Conservation (phyloP, 2,113 vertebrate genomes). For the Leucopsar rothschildi region DNA sequence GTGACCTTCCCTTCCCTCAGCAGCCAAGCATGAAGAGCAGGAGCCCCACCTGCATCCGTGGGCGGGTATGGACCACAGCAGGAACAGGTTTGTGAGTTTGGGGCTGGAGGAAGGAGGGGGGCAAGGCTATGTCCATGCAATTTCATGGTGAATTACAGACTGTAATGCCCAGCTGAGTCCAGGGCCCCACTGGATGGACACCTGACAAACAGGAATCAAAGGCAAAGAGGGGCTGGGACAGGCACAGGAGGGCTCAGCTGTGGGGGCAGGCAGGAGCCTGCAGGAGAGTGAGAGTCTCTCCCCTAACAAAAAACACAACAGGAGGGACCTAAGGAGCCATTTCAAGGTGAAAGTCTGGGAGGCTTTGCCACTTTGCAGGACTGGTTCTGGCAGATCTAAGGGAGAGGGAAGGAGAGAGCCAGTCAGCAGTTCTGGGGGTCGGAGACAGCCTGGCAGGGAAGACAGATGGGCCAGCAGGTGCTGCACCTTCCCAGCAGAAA, state of each 20-base stretch:
- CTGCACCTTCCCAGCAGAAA: background rate
- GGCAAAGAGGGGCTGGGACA: background rate
- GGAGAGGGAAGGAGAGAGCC: background rate
- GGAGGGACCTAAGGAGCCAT: background rate
- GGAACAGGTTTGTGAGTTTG: background rate
- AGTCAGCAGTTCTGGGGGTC: background rate
- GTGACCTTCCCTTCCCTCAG: background rate
- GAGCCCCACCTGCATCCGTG: background rate
- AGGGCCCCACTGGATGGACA: background rate
- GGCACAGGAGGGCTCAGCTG: background rate
- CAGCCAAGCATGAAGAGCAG: background rate
- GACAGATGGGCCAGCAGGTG: slow-evolving; percentile 62
- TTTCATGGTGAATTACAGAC: background rate
- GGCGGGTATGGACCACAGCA: background rate
- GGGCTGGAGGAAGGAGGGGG: background rate
- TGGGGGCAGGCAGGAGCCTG: too few relatives aligned
- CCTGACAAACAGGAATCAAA: background rate
- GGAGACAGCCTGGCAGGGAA: background rate
- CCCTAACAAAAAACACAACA: background rate
- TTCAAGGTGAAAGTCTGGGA: slow-evolving; percentile 45
- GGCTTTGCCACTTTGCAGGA: background rate
- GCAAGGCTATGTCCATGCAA: background rate
- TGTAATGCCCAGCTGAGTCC: background rate
- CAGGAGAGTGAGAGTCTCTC: background rate
- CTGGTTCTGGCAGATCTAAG: background rate